phyloP scores from a whole-genome alignment of 2,888 invertebrate species.

The Agriopis marginaria region DNA sequence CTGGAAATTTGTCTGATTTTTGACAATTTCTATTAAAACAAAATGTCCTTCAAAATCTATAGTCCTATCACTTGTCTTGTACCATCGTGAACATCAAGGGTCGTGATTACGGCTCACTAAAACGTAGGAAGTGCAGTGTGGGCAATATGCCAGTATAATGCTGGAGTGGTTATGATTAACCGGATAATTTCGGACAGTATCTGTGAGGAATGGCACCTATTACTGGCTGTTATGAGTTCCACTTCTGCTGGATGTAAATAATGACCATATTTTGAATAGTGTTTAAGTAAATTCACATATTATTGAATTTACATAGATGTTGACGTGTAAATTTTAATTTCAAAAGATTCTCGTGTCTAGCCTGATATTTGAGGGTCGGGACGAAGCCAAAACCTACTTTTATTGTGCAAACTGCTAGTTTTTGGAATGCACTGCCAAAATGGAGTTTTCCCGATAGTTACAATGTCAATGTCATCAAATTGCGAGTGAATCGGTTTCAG shows the following conservation, averaged over 20 bases:
- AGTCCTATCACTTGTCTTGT: conserved; percentile 40
- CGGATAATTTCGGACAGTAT: conserved; percentile 67
- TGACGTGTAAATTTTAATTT: no score
- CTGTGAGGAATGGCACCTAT: conserved; percentile 58
- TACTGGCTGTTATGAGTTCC: conserved; percentile 51
- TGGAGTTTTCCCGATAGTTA: no score
- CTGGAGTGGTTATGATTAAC: conserved; percentile 67
- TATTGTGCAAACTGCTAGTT: no score
- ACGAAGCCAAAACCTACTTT: no score
- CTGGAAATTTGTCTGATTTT: not conserved
- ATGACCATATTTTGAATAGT: conserved; percentile 1
- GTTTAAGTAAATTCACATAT: not conserved
- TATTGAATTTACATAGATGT: no score
- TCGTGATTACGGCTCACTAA: conserved; percentile 59
- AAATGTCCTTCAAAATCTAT: not conserved
- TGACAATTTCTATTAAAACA: not conserved
- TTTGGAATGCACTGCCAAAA: no score
- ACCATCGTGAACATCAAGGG: conserved; percentile 49
- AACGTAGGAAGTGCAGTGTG: conserved; percentile 54
- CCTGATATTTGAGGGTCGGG: no score
- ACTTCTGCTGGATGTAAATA: conserved; percentile 31
- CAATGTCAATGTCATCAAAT: no score
- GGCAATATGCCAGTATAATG: conserved; percentile 54
- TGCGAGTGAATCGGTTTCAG: no score
- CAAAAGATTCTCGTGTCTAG: no score